Evolutionary conservation across 2,113 vertebrate genomes (phyloP).

Genomic region (Gallinago paraguaiae): DNA sequence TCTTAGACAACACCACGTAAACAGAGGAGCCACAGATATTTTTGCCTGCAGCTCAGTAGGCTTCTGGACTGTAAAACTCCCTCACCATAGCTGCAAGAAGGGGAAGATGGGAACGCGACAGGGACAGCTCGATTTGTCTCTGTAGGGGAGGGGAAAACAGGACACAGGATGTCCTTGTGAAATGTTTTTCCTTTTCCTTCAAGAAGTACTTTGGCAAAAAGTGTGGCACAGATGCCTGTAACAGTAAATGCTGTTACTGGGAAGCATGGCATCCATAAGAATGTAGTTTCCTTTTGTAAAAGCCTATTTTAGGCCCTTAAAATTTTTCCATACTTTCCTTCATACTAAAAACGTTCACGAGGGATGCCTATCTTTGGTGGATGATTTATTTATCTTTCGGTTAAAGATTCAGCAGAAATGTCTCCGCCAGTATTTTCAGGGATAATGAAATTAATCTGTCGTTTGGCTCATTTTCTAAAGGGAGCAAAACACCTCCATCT

Average conservation of each 20-base stretch:
- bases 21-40: background rate
- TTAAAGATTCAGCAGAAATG: slow-evolving; percentile 26
- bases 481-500: background rate
- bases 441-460: background rate
- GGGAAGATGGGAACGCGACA: background rate
- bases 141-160: background rate
- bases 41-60: background rate
- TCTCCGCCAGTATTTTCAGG: background rate
- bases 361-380: background rate
- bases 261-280: background rate
- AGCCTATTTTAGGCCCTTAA: background rate
- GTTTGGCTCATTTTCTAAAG: background rate
- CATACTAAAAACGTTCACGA: background rate
- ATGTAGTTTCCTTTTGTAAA: background rate
- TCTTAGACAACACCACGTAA: background rate
- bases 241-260: background rate
- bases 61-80: background rate
- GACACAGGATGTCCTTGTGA: background rate
- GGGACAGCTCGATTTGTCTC: background rate
- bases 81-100: background rate
- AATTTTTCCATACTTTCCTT: background rate
- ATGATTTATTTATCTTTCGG: background rate
- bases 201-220: background rate
- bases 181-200: background rate
- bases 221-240: background rate